Base-by-base conservation (phyloP, 2,797 vertebrate species). In the Agapornis canus region DNA sequence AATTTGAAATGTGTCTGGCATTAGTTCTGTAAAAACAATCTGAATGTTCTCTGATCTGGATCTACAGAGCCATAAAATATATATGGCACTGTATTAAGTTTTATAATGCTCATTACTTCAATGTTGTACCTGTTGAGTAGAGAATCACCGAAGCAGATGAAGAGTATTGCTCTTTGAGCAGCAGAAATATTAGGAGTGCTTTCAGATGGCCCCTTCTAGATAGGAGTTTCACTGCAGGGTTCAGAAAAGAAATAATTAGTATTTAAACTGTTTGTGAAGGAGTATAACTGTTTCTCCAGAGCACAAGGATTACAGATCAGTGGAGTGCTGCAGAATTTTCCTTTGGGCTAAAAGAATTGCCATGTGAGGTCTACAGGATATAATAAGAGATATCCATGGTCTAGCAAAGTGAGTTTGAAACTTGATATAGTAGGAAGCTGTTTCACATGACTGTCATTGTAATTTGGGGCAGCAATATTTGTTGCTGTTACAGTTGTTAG, bases 81-180 rank as follows among this genome's bases (percentile, higher is more conserved):
- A 94, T 96, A 93, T 57, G 71, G 88, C 86, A 86, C 75, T 60
- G 65, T 94, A 83, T 95, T 96, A 96, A 96, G 93, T 96, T 97
- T 96, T 97, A 97, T 91, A 94, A 85, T 92, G 65, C 89, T 96
- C 92, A 87, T 96, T 96, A 96, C 91, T 93, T 95, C 83, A 45
- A 0, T 79, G 71, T 81, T 94, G 73, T 96, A 96, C 93, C 94
- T 96, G 95, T 95, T 96, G 94, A 90, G 91, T 93, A 87, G 92
- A 83, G 94, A 94, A 92, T 92, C 92, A 89, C 65, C 89, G 91
- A 87, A 93, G 90, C 54, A 6, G 69, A 79, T 75, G 83, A 94
- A 68, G 65, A 75, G 75, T 78, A 82, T 92, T 95, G 93, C 94
- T 97, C 83, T 91, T 84, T 94, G 95, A 94, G 87, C 82, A 94